Conservation (phyloP, 1,140 invertebrate species). For the Hyles vespertilio region DNA sequence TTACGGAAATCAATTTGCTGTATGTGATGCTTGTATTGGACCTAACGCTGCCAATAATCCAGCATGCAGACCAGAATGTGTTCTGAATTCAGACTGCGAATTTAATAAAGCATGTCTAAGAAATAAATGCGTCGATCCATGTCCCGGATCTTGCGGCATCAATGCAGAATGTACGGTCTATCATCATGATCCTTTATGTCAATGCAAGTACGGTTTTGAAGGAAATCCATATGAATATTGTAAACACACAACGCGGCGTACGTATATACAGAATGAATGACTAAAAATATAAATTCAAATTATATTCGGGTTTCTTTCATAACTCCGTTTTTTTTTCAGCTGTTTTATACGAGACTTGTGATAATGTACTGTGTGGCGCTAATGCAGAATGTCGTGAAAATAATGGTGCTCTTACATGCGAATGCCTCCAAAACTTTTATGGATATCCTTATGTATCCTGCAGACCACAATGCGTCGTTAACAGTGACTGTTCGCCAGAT, state of each 20-base stretch:
- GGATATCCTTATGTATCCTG: constrained; percentile 86
- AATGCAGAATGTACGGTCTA: constrained; percentile 86
- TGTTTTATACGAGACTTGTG: constrained; percentile 79
- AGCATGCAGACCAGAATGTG: constrained; percentile 85
- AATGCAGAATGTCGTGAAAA: constrained; percentile 84
- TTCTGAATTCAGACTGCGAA: constrained; percentile 86
- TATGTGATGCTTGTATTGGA: constrained; percentile 86
- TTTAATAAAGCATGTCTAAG: constrained; percentile 86
- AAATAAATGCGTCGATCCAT: constrained; percentile 86
- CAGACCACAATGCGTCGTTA: constrained; percentile 86
- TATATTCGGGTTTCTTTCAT: constrained; percentile 17
- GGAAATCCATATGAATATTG: constrained; percentile 92
- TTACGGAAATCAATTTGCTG: constrained; percentile 82
- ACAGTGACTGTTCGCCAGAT: constrained; percentile 83
- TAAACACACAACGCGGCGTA: constrained; percentile 66
- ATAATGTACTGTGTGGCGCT: constrained; percentile 82
- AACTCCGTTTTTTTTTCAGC: constrained; percentile 48
- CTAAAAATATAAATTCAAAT: constrained; percentile 9
- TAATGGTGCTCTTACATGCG: constrained; percentile 77
- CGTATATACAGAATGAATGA: constrained; percentile 28
- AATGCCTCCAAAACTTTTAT: constrained; percentile 81
- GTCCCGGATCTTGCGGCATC: constrained; percentile 87
- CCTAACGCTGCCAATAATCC: constrained; percentile 81
- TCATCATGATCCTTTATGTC: constrained; percentile 86
- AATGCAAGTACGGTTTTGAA: constrained; percentile 81